Evolutionary conservation across 2,113 vertebrate genomes (phyloP), one percentile per base, ranked within the genome.

Genomic region (Turdus rufiventris): DNA sequence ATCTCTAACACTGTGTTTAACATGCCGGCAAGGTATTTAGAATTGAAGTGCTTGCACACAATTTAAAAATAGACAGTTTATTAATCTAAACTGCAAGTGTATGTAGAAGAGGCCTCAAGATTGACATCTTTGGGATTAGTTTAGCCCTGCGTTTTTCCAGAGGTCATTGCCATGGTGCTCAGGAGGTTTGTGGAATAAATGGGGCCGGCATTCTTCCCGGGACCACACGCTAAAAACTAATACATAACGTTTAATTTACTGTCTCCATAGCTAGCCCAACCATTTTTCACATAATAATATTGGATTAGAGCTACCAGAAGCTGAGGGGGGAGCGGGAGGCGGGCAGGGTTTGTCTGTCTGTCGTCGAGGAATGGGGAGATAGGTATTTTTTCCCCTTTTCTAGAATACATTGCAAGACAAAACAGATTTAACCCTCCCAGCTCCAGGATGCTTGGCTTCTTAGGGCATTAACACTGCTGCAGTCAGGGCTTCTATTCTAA

Each of bases 221-320:
- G 97, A 97, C 97, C 88, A 89, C 95, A 97, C 14, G 65, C 94
- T 88, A 98, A 98, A 98, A 98, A 98, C 98, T 98, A 98, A 98
- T 99, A 99, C 98, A 99, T 99, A 99, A 98, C 98, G 97, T 99
- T 98, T 99, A 99, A 99, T 99, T 99, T 99, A 99, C 98, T 98
- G 98, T 99, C 98, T 98, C 98, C 96, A 92, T 96, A 98, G 98
- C 96, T 94, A 98, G 97, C 97, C 97, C 98, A 96, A 96, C 98
- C 98, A 99, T 99, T 98, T 98, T 98, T 99, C 98, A 99, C 98
- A 97, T 98, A 98, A 98, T 98, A 98, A 98, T 98, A 98, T 99
- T 99, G 98, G 98, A 98, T 99, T 98, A 98, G 97, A 98, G 98
- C 97, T 98, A 97, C 98, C 96, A 97, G 92, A 77, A 93, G 93